Percentiles rank a stretch among this genome's conserved stretches.
These are phyloP conservation scores for Camelus bactrianus DNA, from an alignment of 2,113 vertebrate genomes.

Conservation along the genomic window DNA sequence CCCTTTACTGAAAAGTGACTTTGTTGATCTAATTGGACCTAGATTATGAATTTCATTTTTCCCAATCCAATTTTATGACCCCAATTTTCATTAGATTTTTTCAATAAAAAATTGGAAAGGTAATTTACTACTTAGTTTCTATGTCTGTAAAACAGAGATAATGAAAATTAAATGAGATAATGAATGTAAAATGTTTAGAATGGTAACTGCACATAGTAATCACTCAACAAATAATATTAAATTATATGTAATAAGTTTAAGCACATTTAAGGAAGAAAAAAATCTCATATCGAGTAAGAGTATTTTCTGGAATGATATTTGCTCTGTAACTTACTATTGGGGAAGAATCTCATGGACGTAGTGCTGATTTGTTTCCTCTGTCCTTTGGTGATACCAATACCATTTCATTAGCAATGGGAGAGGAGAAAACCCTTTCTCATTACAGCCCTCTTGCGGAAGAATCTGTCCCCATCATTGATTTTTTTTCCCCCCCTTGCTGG, in stretches of 20 bases:
- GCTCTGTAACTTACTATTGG: not conserved
- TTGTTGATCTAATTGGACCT: not conserved
- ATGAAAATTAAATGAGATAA: slow-evolving; percentile 23
- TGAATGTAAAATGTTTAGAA: slow-evolving; percentile 12
- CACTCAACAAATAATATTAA: not conserved
- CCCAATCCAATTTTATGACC: not conserved
- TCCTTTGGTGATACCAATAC: not conserved
- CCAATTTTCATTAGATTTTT: slow-evolving; percentile 5
- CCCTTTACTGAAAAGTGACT: not conserved
- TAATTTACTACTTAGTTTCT: not conserved
- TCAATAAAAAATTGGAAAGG: not conserved
- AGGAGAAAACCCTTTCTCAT: not conserved
- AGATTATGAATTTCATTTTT: not conserved
- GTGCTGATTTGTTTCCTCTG: slow-evolving; percentile 15
- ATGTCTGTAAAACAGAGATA: slow-evolving; percentile 26
- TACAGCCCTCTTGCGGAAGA: not conserved
- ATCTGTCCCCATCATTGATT: not conserved
- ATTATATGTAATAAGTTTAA: not conserved
- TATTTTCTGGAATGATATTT: slow-evolving; percentile 1
- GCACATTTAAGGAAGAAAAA: not conserved
- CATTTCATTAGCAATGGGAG: not conserved
- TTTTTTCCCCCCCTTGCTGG: not conserved
- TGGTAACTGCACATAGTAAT: not conserved
- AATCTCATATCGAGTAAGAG: not conserved
- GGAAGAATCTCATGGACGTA: not conserved